phyloP scores from a whole-genome alignment of 2,113 vertebrate genomes.

The Chitala chitala region DNA sequence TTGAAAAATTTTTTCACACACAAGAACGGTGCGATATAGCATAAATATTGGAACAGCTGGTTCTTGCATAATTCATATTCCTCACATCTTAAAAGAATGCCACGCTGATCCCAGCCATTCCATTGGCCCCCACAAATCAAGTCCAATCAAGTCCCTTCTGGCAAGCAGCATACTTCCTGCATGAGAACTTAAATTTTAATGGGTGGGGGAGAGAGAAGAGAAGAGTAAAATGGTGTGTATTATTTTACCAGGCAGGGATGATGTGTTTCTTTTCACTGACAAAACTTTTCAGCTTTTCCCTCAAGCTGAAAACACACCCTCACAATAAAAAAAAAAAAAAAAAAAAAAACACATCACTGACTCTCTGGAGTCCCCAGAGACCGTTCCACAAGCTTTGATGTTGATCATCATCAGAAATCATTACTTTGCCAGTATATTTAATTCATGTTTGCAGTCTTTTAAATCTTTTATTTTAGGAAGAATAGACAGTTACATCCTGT shows the following conservation, averaged over 20 bases:
- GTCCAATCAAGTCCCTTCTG: constrained; percentile 33
- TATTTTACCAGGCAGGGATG: constrained; percentile 40
- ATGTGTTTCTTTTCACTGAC: constrained; percentile 41
- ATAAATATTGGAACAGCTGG: constrained; percentile 57
- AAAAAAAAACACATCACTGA: constrained; percentile 25
- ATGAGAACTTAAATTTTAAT: constrained; percentile 51
- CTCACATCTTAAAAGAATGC: constrained; percentile 54
- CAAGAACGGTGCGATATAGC: constrained; percentile 10
- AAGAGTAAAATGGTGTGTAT: constrained; percentile 47
- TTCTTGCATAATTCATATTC: constrained; percentile 59
- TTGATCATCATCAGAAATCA: constrained; percentile 51
- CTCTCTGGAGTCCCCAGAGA: constrained; percentile 48
- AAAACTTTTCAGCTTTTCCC: constrained; percentile 33
- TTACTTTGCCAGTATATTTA: constrained; percentile 58
- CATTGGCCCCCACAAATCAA: constrained; percentile 45
- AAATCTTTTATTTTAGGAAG: constrained; percentile 40
- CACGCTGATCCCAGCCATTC: constrained; percentile 38
- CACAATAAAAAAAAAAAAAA: constrained; percentile 29
- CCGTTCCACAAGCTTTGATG: constrained; percentile 49
- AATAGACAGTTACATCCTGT: constrained; percentile 45
- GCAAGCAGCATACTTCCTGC: constrained; percentile 36
- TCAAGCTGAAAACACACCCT: constrained; percentile 31
- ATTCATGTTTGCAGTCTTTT: constrained; percentile 46
- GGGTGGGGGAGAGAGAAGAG: neutral
- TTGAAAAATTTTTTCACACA: constrained; percentile 43